phyloP scores from a whole-genome alignment of 2,888 invertebrate genomes.

The Harpalus rufipes region DNA sequence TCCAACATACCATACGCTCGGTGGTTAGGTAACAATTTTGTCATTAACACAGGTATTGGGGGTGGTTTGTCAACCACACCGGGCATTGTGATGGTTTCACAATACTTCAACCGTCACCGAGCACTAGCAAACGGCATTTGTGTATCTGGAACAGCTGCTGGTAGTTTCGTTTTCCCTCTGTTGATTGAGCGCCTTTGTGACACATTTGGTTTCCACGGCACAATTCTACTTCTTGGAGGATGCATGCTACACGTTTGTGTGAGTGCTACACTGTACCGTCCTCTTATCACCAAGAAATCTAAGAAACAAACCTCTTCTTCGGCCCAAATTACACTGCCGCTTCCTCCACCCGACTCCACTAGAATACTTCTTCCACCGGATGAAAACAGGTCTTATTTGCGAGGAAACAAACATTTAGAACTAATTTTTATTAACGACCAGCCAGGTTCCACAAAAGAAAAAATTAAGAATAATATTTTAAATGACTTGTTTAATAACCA shows the following conservation, averaged over 20 bases:
- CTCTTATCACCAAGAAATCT: constrained; percentile 75
- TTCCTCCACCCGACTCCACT: constrained; percentile 58
- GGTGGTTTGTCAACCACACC: constrained; percentile 89
- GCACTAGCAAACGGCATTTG: constrained; percentile 90
- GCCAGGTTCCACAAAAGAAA: constrained; percentile 48
- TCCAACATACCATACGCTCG: neutral
- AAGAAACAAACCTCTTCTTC: constrained; percentile 70
- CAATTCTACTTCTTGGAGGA: constrained; percentile 83
- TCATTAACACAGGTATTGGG: constrained; percentile 81
- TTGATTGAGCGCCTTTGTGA: constrained; percentile 85
- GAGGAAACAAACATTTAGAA: constrained; percentile 64
- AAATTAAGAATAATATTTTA: constrained; percentile 73
- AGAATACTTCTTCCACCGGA: constrained; percentile 64
- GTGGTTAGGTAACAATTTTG: constrained; percentile 16
- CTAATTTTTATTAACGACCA: constrained; percentile 65
- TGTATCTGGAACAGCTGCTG: constrained; percentile 89
- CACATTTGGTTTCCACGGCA: constrained; percentile 86
- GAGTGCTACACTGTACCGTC: constrained; percentile 84
- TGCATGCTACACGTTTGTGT: constrained; percentile 88
- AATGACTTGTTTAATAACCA: constrained; percentile 75
- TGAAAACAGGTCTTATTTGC: constrained; percentile 47
- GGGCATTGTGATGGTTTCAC: constrained; percentile 89
- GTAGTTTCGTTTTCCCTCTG: constrained; percentile 88
- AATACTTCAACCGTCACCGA: constrained; percentile 88
- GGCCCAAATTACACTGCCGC: constrained; percentile 70